These are phyloP conservation scores for Laothoe populi DNA, from an alignment of 2,888 invertebrate genomes.

Conservation along the genomic window DNA sequence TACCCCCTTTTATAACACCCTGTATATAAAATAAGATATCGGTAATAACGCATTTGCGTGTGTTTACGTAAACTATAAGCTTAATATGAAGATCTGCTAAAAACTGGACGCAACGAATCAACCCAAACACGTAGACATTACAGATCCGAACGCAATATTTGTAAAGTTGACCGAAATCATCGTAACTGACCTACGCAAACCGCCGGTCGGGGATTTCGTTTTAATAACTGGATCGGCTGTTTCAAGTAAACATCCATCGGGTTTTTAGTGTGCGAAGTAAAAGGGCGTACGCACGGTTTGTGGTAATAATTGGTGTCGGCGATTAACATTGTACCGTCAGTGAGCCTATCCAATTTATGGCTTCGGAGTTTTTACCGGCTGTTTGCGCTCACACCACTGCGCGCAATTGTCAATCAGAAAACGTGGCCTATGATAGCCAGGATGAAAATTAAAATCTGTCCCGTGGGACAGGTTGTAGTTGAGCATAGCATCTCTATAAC, in stretches of 20 bases:
- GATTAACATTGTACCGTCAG: constrained; percentile 50
- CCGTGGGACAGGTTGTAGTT: background rate
- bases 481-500: no score
- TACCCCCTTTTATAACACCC: no score
- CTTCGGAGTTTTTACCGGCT: constrained; percentile 60
- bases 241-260: constrained; percentile 42
- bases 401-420: constrained; percentile 56
- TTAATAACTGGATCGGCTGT: constrained; percentile 44
- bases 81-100: background rate
- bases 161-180: constrained; percentile 16
- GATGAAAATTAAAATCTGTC: constrained; percentile 40
- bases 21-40: no score
- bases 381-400: constrained; percentile 43
- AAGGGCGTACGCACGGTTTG: constrained; percentile 38
- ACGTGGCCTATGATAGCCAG: constrained; percentile 37
- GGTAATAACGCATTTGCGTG: no score
- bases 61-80: background rate
- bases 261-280: constrained; percentile 35
- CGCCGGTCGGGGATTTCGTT: constrained; percentile 37
- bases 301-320: constrained; percentile 56
- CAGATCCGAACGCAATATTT: constrained; percentile 26
- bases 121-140: constrained; percentile 14
- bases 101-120: constrained; percentile 2
- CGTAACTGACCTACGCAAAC: constrained; percentile 11
- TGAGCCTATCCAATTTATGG: constrained; percentile 45